Evolutionary conservation across 1,140 invertebrate genomes (phyloP), one percentile per base, ranked within the genome.

Genomic region (Agrypnia vestita): DNA sequence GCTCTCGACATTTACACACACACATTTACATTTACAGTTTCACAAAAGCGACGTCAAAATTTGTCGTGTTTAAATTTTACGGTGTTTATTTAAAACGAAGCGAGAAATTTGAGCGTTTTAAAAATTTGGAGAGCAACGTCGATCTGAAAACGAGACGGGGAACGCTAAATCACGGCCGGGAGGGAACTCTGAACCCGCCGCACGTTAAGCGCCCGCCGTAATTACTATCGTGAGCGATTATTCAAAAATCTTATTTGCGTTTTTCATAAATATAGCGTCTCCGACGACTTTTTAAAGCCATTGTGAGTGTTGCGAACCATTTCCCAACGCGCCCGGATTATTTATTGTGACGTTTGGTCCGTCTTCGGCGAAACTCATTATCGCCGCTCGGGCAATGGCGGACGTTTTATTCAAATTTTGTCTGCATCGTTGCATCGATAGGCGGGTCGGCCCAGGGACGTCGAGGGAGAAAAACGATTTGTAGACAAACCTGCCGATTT

Each of bases 181-280:
- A 25, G 25, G 15, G 71, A 56, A 56, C 51, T 56, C 44, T 56
- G 71, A 56, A 74, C 71, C 49, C 9, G 17, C 25, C 12, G 11
- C 11, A 76, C 74, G 11, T 25, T 15, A 76, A 76, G 62, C 74
- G 49, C 62, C 46, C 55, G 55, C 15, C 9, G 56, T 62, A 76
- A 76, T 76, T 62, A 76, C 74, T 61, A 62, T 76, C 74, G 74
- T 76, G 74, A 76, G 56, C 74, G 47, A 76, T 76, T 76, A 76
- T 76, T 76, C 74, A 76, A 76, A 76, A 76, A 43, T 62, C 59
- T 47, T 75, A 75, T 75, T 76, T 21, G 15, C 9, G 15, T 71
- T 71, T 71, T 71, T 49, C 25, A 61, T 19, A 71, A n/a, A 47
- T n/a, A 49, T 47, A 10, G 47, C 17, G 47, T 47, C 61, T 35